Conservation (phyloP, 2,113 vertebrate species). For the Orientallactaga bullata region DNA sequence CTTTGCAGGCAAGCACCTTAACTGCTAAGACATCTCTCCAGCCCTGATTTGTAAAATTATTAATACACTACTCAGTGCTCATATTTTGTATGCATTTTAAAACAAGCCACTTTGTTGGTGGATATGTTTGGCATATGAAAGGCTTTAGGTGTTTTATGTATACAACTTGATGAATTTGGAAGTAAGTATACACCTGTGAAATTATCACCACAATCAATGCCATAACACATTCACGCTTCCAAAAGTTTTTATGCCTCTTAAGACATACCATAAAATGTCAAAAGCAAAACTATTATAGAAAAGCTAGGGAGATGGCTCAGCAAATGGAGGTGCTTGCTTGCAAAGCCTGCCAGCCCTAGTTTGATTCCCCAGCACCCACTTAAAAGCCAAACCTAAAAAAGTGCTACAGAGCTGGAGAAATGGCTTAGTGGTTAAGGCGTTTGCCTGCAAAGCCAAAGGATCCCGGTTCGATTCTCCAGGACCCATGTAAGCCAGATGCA, state of each 20-base stretch:
- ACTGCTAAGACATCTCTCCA: too few species aligned
- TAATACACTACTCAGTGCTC: not conserved
- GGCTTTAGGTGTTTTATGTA: not conserved
- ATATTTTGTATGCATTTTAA: not conserved
- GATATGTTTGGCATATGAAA: not conserved
- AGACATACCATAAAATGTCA: not conserved
- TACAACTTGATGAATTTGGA: not conserved
- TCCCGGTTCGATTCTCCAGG: too few species aligned
- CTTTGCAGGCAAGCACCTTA: too few species aligned
- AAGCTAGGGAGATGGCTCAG: not conserved
- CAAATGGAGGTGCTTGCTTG: too few species aligned
- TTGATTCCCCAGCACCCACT: too few species aligned
- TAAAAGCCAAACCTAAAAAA: too few species aligned
- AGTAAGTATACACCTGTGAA: too few species aligned
- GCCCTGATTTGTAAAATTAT: constrained; percentile 15
- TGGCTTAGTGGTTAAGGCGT: too few species aligned
- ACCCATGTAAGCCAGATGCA: too few species aligned
- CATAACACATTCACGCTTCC: not conserved
- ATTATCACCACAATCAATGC: not conserved
- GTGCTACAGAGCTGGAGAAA: too few species aligned
- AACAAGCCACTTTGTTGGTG: not conserved
- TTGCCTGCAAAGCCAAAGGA: too few species aligned
- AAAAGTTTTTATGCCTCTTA: not conserved
- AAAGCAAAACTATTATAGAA: not conserved
- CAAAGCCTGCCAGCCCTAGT: too few species aligned